Percentiles rank a stretch among this genome's conserved stretches.
These are phyloP conservation scores for Callocephalon fimbriatum DNA, from an alignment of 2,113 vertebrate genomes.

Conservation along the genomic window DNA sequence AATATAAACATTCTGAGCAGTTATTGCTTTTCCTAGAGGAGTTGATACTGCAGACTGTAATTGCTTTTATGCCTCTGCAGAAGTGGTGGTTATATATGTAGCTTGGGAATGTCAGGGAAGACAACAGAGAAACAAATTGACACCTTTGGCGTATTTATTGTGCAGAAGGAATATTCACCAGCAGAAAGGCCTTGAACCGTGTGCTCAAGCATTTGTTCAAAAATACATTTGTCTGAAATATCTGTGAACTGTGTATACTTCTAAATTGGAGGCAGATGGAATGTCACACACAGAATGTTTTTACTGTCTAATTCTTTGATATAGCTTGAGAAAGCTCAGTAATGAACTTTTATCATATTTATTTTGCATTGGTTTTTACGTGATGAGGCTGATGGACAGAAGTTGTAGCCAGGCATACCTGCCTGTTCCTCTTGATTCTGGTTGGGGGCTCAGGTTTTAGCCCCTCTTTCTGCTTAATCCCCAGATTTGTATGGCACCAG, in stretches of 20 bases:
- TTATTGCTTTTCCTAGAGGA: constrained; percentile 12
- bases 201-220: constrained; percentile 13
- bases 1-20: constrained; percentile 49
- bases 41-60: constrained; percentile 3
- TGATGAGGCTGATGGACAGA: not conserved
- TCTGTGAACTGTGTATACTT: constrained; percentile 1
- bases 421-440: not conserved
- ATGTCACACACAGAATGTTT: not conserved
- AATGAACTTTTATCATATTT: not conserved
- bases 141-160: not conserved
- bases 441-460: not conserved
- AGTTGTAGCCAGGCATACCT: not conserved
- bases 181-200: not conserved
- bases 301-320: not conserved
- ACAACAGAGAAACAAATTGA: not conserved
- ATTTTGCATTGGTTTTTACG: not conserved
- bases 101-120: not conserved
- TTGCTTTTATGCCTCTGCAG: not conserved
- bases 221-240: constrained; percentile 14
- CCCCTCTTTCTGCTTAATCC: not conserved
- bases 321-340: not conserved
- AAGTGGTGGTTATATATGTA: not conserved
- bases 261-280: constrained; percentile 8
- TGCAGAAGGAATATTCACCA: not conserved
- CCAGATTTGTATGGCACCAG: not conserved